A percentile compares a stretch with the other conserved stretches of the same genome.
Conservation (phyloP, 2,797 vertebrate species). For the Heteromormyrus szaboi region DNA sequence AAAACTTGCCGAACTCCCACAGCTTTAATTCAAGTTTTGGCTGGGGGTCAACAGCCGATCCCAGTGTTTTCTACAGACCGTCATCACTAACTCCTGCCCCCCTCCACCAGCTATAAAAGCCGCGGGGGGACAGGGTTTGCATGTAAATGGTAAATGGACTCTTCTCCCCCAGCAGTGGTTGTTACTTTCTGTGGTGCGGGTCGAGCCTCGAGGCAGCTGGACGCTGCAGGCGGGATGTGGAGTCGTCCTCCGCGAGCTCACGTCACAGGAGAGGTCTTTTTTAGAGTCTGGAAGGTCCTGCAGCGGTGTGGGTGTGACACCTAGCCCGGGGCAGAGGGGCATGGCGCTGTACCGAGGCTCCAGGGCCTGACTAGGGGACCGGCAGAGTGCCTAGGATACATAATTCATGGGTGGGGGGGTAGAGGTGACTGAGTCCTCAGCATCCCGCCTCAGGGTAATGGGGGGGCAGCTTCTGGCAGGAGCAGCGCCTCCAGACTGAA, state of each 20-base stretch:
- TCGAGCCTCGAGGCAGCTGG: not conserved
- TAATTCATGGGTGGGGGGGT: conserved; percentile 12
- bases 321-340: not conserved
- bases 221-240: not conserved
- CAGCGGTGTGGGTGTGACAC: not conserved
- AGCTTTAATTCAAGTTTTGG: not conserved
- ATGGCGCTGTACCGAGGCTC: not conserved
- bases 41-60: not conserved
- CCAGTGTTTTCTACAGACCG: not conserved
- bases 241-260: too few relatives aligned
- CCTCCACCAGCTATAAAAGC: not conserved
- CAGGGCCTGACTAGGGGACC: conserved; percentile 19
- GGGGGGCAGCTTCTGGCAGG: conserved; percentile 27
- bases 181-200: not conserved
- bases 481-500: conserved; percentile 33
- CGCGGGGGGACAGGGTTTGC: not conserved
- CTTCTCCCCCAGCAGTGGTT: not conserved
- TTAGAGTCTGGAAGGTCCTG: not conserved
- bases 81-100: not conserved
- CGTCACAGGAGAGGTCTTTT: not conserved
- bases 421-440: conserved; percentile 41
- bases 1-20: not conserved
- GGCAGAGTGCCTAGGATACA: conserved; percentile 21
- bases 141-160: not conserved
- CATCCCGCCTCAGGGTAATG: conserved; percentile 35